A percentile compares a stretch with the other conserved stretches of the same genome.
phyloP scores from a whole-genome alignment of 2,888 invertebrate species.

The Tenthredo scrophulariae region DNA sequence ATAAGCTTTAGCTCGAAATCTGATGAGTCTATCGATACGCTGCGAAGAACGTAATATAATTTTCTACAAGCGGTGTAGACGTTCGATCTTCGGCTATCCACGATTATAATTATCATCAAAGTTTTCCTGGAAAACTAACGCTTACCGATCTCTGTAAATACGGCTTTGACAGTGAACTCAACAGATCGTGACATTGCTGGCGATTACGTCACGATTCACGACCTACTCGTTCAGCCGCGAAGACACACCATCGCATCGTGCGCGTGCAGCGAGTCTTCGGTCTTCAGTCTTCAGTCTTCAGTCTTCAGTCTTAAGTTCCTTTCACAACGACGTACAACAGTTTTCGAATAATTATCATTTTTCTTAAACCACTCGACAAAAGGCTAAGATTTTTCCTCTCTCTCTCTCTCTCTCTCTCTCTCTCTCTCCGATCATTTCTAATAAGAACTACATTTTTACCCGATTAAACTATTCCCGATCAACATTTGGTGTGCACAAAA shows the following conservation, averaged over 20 bases:
- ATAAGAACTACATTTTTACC: no score
- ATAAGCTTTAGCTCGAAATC: not conserved
- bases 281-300: not conserved
- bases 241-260: constrained; percentile 27
- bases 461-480: not conserved
- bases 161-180: constrained; percentile 62
- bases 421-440: no score
- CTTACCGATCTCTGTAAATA: not conserved
- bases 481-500: not conserved
- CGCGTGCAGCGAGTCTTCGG: constrained; percentile 9
- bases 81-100: not conserved
- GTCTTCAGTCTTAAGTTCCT: not conserved
- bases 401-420: not conserved
- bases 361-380: not conserved
- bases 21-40: not conserved
- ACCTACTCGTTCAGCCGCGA: constrained; percentile 51
- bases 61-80: not conserved
- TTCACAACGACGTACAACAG: not conserved
- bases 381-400: not conserved
- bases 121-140: not conserved
- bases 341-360: not conserved
- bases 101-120: not conserved
- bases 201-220: constrained; percentile 63
- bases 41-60: not conserved
- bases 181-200: constrained; percentile 66